phyloP scores from a whole-genome alignment of 1,140 invertebrate species.

The Cheumatopsyche charites region DNA sequence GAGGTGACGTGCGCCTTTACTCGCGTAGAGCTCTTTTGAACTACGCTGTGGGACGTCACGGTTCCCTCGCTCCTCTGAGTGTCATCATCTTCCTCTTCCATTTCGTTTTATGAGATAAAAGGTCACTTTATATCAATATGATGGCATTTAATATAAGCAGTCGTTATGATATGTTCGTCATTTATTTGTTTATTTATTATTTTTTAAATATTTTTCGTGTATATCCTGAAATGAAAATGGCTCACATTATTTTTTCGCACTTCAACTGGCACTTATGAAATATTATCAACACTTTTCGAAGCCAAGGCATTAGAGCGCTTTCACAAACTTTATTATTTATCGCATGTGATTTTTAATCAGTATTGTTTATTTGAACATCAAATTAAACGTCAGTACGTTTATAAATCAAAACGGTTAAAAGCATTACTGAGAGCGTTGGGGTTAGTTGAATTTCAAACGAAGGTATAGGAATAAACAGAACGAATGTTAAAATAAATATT shows the following conservation, averaged over 20 bases:
- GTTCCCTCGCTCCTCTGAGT: slow-evolving; percentile 51
- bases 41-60: slow-evolving; percentile 43
- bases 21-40: slow-evolving; percentile 39
- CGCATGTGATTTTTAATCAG: too few relatives aligned
- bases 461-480: not conserved
- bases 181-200: slow-evolving; percentile 32
- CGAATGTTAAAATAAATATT: not conserved
- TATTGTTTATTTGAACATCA: not conserved
- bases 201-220: slow-evolving; percentile 17
- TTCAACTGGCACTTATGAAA: not conserved
- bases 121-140: slow-evolving; percentile 7
- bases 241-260: slow-evolving; percentile 9
- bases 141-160: not conserved
- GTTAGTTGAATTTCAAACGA: slow-evolving; percentile 15
- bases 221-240: slow-evolving; percentile 34
- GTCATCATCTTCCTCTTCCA: slow-evolving; percentile 67
- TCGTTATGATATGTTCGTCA: slow-evolving; percentile 30
- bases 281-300: not conserved
- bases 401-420: slow-evolving; percentile 11
- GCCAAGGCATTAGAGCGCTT: slow-evolving; percentile 27
- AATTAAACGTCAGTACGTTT: too few relatives aligned
- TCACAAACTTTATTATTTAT: slow-evolving; percentile 11
- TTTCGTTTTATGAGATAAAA: slow-evolving; percentile 44
- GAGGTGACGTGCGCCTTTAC: slow-evolving; percentile 44
- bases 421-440: slow-evolving; percentile 36